Conservation (phyloP, 2,888 invertebrate species). For the Anagyrus pseudococci region DNA sequence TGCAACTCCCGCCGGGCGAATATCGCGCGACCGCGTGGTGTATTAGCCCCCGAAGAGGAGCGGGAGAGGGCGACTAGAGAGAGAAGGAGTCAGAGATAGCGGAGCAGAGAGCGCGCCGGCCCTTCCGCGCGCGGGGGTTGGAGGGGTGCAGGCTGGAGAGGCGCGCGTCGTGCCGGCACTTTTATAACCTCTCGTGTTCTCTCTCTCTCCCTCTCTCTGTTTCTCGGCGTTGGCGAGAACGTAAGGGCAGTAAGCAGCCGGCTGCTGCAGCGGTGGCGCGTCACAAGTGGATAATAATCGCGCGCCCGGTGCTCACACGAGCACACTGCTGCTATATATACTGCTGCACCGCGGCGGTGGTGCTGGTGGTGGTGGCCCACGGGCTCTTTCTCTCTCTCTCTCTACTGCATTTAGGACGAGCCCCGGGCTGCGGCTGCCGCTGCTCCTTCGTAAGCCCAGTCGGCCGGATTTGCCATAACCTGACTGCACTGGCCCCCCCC, state of each 20-base stretch:
- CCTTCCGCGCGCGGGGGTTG: neutral
- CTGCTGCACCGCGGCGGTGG: no score
- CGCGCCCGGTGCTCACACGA: neutral
- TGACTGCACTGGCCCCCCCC: neutral
- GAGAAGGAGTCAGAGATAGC: neutral
- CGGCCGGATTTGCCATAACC: neutral
- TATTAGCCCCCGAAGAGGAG: neutral
- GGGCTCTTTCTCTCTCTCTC: no score
- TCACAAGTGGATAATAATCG: neutral
- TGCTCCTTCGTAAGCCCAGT: no score
- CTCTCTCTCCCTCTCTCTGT: no score
- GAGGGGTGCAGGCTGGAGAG: no score
- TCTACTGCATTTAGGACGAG: no score
- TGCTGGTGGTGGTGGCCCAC: no score
- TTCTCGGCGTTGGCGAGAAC: no score
- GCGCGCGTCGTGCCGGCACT: conserved; percentile 22
- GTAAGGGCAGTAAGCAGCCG: neutral
- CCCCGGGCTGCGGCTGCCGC: no score
- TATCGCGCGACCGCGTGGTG: neutral
- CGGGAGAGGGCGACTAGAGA: neutral
- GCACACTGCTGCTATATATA: neutral
- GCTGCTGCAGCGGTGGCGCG: no score
- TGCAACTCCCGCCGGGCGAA: neutral
- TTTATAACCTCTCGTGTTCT: conserved; percentile 27
- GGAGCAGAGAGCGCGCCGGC: neutral